Evolutionary conservation across 2,888 invertebrate genomes (phyloP).

Genomic region (Apeira syringaria): DNA sequence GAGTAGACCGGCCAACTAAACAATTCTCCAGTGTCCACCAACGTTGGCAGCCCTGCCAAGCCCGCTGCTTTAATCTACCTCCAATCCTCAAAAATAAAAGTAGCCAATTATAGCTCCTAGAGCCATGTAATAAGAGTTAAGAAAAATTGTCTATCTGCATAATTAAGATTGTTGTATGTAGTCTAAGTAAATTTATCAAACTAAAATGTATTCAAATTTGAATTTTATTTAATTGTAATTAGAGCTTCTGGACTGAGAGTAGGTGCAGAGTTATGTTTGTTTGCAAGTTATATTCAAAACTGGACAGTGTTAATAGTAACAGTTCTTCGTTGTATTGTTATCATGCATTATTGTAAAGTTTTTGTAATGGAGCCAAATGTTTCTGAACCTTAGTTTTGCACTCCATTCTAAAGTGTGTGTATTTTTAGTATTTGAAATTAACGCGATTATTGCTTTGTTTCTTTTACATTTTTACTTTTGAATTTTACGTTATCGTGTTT

Average conservation of each 20-base stretch:
- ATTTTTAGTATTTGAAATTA: too few species aligned
- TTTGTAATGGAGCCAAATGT: slow-evolving; percentile 66
- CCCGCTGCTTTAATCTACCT: slow-evolving; percentile 42
- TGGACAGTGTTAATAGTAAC: slow-evolving; percentile 68
- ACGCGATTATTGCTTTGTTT: too few species aligned
- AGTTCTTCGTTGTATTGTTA: slow-evolving; percentile 50
- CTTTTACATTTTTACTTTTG: too few species aligned
- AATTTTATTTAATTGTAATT: neutral
- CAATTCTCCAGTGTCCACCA: slow-evolving; percentile 69
- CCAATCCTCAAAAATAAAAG: slow-evolving; percentile 1
- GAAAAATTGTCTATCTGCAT: neutral
- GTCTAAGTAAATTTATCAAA: neutral
- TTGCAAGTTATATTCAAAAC: slow-evolving; percentile 55
- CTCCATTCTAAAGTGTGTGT: neutral
- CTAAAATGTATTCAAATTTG: neutral
- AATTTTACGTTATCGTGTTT: too few species aligned
- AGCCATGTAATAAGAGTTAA: neutral
- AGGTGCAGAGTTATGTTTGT: slow-evolving; percentile 26
- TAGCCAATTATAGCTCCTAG: slow-evolving; percentile 6
- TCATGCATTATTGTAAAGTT: slow-evolving; percentile 61
- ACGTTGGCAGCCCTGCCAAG: slow-evolving; percentile 64
- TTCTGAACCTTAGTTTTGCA: slow-evolving; percentile 28
- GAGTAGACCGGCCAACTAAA: slow-evolving; percentile 62
- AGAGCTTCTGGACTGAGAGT: neutral
- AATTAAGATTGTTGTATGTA: slow-evolving; percentile 26